A percentile compares a stretch with the other conserved stretches of the same genome.
Conservation (phyloP, 1,140 invertebrate genomes). For the Vanessa atalanta region DNA sequence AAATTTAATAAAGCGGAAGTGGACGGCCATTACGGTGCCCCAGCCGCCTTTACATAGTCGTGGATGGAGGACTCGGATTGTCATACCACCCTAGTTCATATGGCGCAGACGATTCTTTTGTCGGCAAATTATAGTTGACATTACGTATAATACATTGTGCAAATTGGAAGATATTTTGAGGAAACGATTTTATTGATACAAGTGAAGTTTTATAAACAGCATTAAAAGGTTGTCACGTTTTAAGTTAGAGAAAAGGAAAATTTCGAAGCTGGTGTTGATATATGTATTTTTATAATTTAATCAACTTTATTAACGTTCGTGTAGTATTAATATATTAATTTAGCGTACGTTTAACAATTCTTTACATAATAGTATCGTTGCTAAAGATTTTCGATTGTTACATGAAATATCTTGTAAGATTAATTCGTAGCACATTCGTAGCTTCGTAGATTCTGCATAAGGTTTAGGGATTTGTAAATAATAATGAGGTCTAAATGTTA, state of each 20-base stretch:
- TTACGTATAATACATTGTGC: constrained; percentile 18
- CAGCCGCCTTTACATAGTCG: constrained; percentile 40
- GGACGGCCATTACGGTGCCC: constrained; percentile 68
- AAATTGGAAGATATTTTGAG: constrained; percentile 3
- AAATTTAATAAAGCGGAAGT: constrained; percentile 81
- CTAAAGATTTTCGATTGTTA: not conserved
- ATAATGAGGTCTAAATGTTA: too few relatives aligned
- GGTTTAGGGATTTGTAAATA: not conserved
- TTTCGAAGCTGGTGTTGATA: too few relatives aligned
- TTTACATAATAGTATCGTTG: too few relatives aligned
- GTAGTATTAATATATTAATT: too few relatives aligned
- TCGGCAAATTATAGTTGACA: constrained; percentile 21
- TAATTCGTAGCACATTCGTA: constrained; percentile 47
- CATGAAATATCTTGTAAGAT: not conserved
- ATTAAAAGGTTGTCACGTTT: too few relatives aligned
- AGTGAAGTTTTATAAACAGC: too few relatives aligned
- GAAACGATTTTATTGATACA: not conserved
- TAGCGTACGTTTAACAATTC: too few relatives aligned
- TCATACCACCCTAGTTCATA: constrained; percentile 31
- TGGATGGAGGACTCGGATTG: constrained; percentile 36
- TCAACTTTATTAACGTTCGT: too few relatives aligned
- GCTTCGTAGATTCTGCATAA: constrained; percentile 40
- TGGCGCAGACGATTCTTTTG: constrained; percentile 26
- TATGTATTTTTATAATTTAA: too few relatives aligned
- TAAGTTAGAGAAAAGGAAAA: too few relatives aligned